phyloP scores from a whole-genome alignment of 1,140 invertebrate species.

The Lethocerus indicus region DNA sequence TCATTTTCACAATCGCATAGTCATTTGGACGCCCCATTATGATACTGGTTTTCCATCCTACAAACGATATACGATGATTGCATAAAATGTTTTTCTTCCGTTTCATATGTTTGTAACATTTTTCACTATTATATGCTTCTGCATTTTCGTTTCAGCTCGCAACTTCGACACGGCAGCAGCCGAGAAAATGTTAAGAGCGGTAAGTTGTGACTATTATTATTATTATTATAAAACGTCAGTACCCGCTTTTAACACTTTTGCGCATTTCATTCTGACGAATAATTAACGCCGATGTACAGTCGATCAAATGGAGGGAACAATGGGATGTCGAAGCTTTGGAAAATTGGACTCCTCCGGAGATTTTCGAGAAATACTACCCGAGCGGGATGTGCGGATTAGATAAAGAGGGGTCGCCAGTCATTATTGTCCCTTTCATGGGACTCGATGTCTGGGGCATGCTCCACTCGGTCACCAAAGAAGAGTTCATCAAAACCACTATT shows the following conservation, averaged over 20 bases:
- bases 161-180: constrained; percentile 63
- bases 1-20: too few relatives aligned
- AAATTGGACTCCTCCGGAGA: constrained; percentile 52
- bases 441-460: constrained; percentile 63
- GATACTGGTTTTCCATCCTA: too few relatives aligned
- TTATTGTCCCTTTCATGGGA: constrained; percentile 50
- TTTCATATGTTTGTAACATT: too few relatives aligned
- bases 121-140: neutral
- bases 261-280: too few relatives aligned
- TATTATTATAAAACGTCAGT: too few relatives aligned
- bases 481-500: constrained; percentile 52
- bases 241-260: too few relatives aligned
- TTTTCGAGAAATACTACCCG: constrained; percentile 51
- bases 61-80: too few relatives aligned
- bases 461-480: constrained; percentile 50
- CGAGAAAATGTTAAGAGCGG: constrained; percentile 71
- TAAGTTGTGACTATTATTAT: constrained; percentile 29
- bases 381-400: constrained; percentile 61
- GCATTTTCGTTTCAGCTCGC: constrained; percentile 42
- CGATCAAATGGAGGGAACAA: constrained; percentile 55
- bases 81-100: too few relatives aligned
- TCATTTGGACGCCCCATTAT: too few relatives aligned
- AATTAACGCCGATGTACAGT: too few relatives aligned
- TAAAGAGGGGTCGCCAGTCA: constrained; percentile 71
- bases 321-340: constrained; percentile 53